Evolutionary conservation across 2,888 invertebrate genomes (phyloP), one percentile per base, ranked within the genome.

Genomic region (Plutella xylostella): DNA sequence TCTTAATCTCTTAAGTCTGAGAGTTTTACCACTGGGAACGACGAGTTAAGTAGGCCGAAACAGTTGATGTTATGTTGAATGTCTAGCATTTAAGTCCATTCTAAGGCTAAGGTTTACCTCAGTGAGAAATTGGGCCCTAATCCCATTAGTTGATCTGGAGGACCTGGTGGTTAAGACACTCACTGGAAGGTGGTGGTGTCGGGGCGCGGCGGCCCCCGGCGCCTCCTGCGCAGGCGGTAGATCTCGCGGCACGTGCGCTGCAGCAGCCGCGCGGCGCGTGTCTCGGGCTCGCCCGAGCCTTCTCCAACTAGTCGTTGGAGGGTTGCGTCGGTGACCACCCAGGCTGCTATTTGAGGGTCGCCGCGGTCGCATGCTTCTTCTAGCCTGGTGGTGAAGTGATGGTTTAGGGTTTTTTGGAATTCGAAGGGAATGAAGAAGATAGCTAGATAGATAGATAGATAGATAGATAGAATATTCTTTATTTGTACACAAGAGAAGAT

Each of bases 131-230:
- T n/a, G n/a, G n/a, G n/a, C n/a, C n/a, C n/a, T n/a, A n/a, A n/a
- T n/a, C n/a, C n/a, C n/a, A n/a, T n/a, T n/a, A n/a, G n/a, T n/a
- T n/a, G n/a, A n/a, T n/a, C n/a, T n/a, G n/a, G n/a, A n/a, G n/a
- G n/a, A n/a, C n/a, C n/a, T n/a, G n/a, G n/a, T n/a, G n/a, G 9
- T 5, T n/a, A 34, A 7, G 30, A 42, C 35, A 88, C 91, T 88
- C 69, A 96, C 96, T 93, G 94, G 83, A 96, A 97, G 40, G 96
- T 94, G 59, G 95, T 92, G 53, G 95, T 86, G 75, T 97, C 96
- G 0, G 96, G 96, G 66, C 94, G 93, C 51, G 94, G 91, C 59
- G 92, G 92, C 40, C 94, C 93, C 55, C 92, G 92, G 64, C 93
- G 90, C 42, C 93, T 93, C 72, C 94, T 92, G 54, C 96, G 84